Percentiles rank a stretch among this genome's conserved stretches.
Evolutionary conservation across 2,113 vertebrate genomes (phyloP).

Genomic region (Peromyscus maniculatus): DNA sequence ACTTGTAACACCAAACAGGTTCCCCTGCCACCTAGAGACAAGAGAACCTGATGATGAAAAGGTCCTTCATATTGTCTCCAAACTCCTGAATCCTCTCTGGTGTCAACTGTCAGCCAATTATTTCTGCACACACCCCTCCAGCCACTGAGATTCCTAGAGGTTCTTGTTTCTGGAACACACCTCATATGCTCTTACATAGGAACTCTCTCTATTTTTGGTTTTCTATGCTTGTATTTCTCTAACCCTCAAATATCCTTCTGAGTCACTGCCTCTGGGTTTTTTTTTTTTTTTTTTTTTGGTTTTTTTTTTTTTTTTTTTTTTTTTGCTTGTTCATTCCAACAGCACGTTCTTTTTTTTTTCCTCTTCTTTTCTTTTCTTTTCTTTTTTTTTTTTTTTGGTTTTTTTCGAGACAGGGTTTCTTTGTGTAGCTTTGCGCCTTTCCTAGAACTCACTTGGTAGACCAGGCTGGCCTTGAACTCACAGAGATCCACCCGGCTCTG

Average conservation of each 20-base stretch:
- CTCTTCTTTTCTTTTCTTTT: too few species aligned
- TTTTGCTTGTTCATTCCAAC: background rate
- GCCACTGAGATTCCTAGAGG: background rate
- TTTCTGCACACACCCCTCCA: background rate
- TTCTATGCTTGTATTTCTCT: background rate
- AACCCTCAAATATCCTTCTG: background rate
- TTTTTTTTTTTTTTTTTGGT: too few species aligned
- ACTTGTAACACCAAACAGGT: background rate
- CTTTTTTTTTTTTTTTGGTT: too few species aligned
- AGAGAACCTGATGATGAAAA: background rate
- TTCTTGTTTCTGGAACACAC: background rate
- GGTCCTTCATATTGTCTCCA: background rate
- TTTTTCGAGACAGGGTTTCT: too few species aligned
- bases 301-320: too few species aligned
- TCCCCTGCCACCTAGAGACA: background rate
- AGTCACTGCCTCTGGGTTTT: background rate
- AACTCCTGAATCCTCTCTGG: background rate
- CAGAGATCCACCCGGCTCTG: too few species aligned
- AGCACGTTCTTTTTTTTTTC: too few species aligned
- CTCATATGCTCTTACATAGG: fast-evolving
- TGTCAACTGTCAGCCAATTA: fast-evolving
- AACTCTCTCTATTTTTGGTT: background rate
- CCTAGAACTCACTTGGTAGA: too few species aligned
- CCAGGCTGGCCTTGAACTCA: too few species aligned
- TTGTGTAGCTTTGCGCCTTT: too few species aligned